Conservation (phyloP, 2,888 invertebrate species). For the Hetaerina titia region DNA sequence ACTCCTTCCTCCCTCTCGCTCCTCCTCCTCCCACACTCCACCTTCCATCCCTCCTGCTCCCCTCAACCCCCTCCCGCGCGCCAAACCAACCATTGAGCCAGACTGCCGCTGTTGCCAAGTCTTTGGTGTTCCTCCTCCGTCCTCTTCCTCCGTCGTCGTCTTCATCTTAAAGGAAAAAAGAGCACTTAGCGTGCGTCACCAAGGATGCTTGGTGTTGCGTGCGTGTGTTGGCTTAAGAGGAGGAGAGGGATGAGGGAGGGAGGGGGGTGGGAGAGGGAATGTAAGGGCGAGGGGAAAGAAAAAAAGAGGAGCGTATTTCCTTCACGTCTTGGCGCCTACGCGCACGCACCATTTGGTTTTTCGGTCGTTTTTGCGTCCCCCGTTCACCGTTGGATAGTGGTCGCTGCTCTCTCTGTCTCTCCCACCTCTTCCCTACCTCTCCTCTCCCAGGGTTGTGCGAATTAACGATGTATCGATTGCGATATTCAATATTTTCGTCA, state of each 20-base stretch:
- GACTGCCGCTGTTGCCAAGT: constrained; percentile 62
- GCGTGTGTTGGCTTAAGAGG: constrained; percentile 11
- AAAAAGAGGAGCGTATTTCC: neutral
- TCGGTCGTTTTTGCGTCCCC: neutral
- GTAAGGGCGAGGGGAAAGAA: neutral
- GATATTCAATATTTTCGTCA: too few species aligned
- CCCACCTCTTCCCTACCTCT: neutral
- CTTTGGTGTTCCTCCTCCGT: neutral
- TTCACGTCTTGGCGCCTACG: neutral
- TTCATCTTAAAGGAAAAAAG: neutral
- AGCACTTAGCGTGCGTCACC: constrained; percentile 39
- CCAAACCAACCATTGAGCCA: constrained; percentile 8
- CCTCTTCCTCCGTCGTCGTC: neutral
- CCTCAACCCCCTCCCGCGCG: neutral
- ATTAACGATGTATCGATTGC: too few species aligned
- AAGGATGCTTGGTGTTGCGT: constrained; percentile 42
- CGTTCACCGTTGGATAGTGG: neutral
- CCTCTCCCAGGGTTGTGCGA: neutral
- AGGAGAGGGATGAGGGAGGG: neutral
- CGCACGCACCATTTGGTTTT: neutral
- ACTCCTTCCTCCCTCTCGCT: neutral
- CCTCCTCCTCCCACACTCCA: neutral
- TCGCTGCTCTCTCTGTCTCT: neutral
- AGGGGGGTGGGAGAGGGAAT: neutral
- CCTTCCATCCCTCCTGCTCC: neutral